Percentiles rank a stretch among this genome's conserved stretches.
These are phyloP conservation scores for Myiothlypis chrysogaster DNA, from an alignment of 2,797 vertebrate species.

Conservation along the genomic window DNA sequence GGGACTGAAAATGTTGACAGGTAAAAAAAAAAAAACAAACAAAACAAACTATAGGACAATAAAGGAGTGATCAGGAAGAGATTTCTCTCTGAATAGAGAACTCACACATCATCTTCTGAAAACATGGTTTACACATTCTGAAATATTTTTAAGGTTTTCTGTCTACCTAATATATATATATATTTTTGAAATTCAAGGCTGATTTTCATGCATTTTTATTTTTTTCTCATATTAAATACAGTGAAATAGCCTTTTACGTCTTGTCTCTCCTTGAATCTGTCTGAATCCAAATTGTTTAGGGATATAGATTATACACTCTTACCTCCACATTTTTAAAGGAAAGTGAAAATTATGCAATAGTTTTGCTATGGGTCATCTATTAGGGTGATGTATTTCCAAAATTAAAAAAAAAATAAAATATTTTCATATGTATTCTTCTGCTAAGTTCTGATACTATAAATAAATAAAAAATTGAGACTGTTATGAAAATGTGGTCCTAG, in stretches of 20 bases:
- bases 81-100: not conserved
- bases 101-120: not conserved
- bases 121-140: not conserved
- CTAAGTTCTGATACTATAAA: not conserved
- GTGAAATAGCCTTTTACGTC: not conserved
- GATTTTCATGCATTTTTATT: not conserved
- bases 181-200: not conserved
- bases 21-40: not conserved
- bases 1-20: not conserved
- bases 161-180: not conserved
- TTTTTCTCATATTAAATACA: not conserved
- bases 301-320: not conserved
- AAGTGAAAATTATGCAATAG: not conserved
- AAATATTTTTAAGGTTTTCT: not conserved
- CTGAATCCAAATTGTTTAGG: not conserved
- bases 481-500: not conserved
- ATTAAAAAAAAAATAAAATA: not conserved
- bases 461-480: not conserved
- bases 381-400: not conserved
- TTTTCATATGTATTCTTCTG: not conserved
- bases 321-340: not conserved
- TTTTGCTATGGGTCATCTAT: not conserved
- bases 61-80: not conserved
- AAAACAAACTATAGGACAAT: not conserved
- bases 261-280: not conserved